Conservation (phyloP, 2,888 invertebrate species). For the Luperina testacea region DNA sequence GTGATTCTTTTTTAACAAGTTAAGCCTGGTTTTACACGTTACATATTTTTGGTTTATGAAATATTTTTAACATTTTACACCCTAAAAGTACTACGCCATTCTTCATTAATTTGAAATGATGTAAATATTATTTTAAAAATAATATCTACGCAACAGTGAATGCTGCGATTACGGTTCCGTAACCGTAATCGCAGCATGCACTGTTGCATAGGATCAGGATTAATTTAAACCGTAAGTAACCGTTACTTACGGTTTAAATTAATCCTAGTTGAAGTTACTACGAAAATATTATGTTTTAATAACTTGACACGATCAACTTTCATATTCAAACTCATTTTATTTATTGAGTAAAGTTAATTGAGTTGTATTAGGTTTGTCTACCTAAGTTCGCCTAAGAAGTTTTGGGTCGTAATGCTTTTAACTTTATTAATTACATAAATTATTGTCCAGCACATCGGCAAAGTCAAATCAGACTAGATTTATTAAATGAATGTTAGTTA, state of each 20-base stretch:
- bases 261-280: neutral
- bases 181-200: no score
- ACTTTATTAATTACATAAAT: neutral
- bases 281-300: neutral
- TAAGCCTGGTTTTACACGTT: conserved; percentile 2
- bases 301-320: neutral
- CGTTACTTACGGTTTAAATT: neutral
- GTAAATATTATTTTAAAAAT: neutral
- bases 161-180: neutral
- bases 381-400: neutral
- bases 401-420: neutral
- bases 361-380: neutral
- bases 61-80: neutral
- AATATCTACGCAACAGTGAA: neutral
- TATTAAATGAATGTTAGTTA: neutral
- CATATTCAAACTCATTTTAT: neutral
- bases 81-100: neutral
- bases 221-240: no score
- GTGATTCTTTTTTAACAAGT: conserved; percentile 5
- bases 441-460: neutral
- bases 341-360: neutral
- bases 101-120: neutral
- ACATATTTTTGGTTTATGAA: neutral
- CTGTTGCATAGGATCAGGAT: no score
- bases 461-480: neutral